A percentile compares a stretch with the other conserved stretches of the same genome.
Evolutionary conservation across 2,113 vertebrate species (phyloP).

Genomic region (Dasypus novemcinctus): DNA sequence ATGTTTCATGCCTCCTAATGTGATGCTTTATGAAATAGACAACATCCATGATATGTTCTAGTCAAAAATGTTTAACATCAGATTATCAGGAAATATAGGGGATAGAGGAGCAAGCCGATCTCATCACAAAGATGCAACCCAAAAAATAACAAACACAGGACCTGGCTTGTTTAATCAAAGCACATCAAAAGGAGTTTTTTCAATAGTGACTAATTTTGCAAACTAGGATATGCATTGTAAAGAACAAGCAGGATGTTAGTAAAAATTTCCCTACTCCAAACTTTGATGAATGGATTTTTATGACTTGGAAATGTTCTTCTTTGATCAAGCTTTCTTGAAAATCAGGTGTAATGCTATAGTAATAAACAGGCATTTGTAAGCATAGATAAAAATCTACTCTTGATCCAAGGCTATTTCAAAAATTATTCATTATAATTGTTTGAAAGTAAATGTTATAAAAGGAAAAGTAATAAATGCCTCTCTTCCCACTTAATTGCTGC

Average conservation of each 20-base stretch:
- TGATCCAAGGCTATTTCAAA: not conserved
- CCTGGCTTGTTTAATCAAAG: not conserved
- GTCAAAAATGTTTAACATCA: not conserved
- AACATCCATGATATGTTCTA: not conserved
- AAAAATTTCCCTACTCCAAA: not conserved
- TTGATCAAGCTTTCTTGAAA: not conserved
- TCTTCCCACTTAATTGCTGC: not conserved
- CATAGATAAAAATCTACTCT: not conserved
- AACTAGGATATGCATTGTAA: not conserved
- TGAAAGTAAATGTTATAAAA: not conserved
- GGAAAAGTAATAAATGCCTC: not conserved
- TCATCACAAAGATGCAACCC: not conserved
- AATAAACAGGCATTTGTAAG: not conserved
- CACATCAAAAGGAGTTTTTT: not conserved
- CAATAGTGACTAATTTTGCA: not conserved
- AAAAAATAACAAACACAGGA: not conserved
- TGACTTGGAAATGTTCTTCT: not conserved
- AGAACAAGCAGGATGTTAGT: not conserved
- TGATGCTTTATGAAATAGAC: not conserved
- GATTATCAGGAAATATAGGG: not conserved
- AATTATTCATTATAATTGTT: not conserved
- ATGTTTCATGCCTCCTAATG: not conserved
- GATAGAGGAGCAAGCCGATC: not conserved
- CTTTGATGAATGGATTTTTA: not conserved
- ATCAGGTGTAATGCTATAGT: not conserved